Percentiles rank a stretch among this genome's conserved stretches.
Conservation (phyloP, 2,113 vertebrate species). For the Microcebus lehilahytsara region DNA sequence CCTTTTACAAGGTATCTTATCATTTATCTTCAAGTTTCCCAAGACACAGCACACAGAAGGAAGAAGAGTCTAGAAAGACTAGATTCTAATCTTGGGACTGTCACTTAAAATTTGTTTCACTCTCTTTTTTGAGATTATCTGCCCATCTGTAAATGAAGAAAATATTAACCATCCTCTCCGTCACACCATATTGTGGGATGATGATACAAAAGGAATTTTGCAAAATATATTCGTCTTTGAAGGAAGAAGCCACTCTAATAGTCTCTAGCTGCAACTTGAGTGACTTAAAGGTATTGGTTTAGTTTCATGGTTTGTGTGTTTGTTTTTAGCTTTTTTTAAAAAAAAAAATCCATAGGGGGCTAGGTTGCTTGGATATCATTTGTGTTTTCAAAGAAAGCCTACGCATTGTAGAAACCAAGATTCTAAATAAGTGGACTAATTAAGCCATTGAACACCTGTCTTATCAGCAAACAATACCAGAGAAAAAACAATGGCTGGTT, state of each 20-base stretch:
- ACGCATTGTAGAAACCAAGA: not conserved
- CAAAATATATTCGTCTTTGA: not conserved
- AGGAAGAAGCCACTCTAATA: not conserved
- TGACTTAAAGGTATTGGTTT: not conserved
- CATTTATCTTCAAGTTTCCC: not conserved
- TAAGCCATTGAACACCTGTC: not conserved
- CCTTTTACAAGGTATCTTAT: not conserved
- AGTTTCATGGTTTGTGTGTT: not conserved
- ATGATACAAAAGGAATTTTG: not conserved
- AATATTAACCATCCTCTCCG: not conserved
- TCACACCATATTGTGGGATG: not conserved
- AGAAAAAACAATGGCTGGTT: not conserved
- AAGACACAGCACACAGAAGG: not conserved
- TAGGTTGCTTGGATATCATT: constrained; percentile 19
- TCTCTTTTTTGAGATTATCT: not conserved
- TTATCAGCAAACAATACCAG: not conserved
- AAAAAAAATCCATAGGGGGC: not conserved
- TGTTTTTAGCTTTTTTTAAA: not conserved
- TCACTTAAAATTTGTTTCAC: not conserved
- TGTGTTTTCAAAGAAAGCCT: constrained; percentile 21
- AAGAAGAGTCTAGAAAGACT: not conserved
- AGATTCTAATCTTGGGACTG: not conserved
- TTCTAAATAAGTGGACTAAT: not conserved
- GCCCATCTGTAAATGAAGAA: not conserved
- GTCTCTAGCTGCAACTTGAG: not conserved